phyloP scores from a whole-genome alignment of 2,797 vertebrate genomes.

The Aselliscus stoliczkanus region DNA sequence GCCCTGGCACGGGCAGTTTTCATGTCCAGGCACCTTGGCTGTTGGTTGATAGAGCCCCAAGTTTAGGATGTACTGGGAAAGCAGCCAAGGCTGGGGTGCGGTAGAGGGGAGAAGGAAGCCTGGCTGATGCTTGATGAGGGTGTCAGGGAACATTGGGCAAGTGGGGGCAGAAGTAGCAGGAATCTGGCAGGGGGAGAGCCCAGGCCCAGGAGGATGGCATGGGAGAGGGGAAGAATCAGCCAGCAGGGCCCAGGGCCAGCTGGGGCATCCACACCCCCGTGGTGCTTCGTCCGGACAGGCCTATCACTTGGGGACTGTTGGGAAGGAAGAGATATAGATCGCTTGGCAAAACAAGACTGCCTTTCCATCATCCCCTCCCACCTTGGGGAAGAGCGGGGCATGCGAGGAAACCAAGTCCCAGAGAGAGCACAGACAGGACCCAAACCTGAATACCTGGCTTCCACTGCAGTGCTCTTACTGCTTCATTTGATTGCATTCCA shows the following conservation, averaged over 20 bases:
- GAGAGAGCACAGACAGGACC: rapidly evolving
- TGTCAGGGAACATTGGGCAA: not conserved
- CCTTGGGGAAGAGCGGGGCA: not conserved
- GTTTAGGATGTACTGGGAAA: not conserved
- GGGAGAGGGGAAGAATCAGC: not conserved
- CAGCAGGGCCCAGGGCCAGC: not conserved
- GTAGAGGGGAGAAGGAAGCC: not conserved
- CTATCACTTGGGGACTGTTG: not conserved
- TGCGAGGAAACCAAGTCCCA: not conserved
- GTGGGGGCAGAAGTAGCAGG: not conserved
- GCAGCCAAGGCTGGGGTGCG: not conserved
- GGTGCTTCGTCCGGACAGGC: not conserved
- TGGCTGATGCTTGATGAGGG: not conserved
- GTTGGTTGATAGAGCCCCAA: not conserved
- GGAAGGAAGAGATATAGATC: not conserved
- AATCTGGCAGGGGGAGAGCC: not conserved
- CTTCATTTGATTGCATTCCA: not conserved
- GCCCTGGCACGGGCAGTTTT: not conserved
- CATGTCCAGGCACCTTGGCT: not conserved
- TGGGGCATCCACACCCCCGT: not conserved
- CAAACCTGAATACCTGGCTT: not conserved
- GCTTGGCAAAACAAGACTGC: not conserved
- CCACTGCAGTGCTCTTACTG: not conserved
- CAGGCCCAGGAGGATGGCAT: not conserved
- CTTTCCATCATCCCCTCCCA: not conserved